A percentile compares a stretch with the other conserved stretches of the same genome.
Evolutionary conservation across 2,113 vertebrate genomes (phyloP).

Genomic region (Oncorhynchus gorbuscha): DNA sequence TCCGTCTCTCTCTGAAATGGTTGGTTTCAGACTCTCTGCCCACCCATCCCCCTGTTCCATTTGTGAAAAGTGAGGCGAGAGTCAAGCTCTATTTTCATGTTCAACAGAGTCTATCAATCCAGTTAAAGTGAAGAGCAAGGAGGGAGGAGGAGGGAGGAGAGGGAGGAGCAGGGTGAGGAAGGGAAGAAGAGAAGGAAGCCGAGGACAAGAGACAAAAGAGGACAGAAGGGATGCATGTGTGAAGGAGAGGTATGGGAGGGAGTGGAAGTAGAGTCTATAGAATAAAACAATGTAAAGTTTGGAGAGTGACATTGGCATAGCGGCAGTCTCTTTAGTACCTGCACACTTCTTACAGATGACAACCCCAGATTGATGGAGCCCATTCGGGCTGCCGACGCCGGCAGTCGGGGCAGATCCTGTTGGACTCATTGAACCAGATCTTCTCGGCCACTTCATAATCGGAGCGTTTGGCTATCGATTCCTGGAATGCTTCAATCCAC

Average conservation of each 20-base stretch:
- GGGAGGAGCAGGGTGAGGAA: not conserved
- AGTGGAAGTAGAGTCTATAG: slow-evolving; percentile 39
- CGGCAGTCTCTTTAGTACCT: slow-evolving; percentile 71
- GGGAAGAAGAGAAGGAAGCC: not conserved
- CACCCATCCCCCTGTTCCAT: not conserved
- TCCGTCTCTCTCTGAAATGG: no score
- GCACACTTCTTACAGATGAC: slow-evolving; percentile 97
- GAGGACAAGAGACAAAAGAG: not conserved
- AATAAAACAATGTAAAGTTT: not conserved
- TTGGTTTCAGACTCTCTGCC: no score
- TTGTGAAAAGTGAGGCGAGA: not conserved
- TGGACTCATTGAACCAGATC: slow-evolving; percentile 97
- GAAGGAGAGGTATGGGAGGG: slow-evolving; percentile 23
- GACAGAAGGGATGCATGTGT: not conserved
- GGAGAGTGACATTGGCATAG: not conserved
- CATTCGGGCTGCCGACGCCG: slow-evolving; percentile 86
- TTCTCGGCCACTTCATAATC: slow-evolving; percentile 99
- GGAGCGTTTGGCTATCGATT: slow-evolving; percentile 92
- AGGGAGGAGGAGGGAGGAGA: not conserved
- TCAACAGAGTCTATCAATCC: slow-evolving; percentile 10
- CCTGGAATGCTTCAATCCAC: slow-evolving; percentile 93
- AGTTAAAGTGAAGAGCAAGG: not conserved
- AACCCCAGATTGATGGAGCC: slow-evolving; percentile 96
- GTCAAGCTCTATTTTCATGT: slow-evolving; percentile 3
- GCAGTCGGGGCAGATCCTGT: slow-evolving; percentile 93